Base-by-base conservation (phyloP, 2,113 vertebrate species). In the Onychorhynchus coronatus region DNA sequence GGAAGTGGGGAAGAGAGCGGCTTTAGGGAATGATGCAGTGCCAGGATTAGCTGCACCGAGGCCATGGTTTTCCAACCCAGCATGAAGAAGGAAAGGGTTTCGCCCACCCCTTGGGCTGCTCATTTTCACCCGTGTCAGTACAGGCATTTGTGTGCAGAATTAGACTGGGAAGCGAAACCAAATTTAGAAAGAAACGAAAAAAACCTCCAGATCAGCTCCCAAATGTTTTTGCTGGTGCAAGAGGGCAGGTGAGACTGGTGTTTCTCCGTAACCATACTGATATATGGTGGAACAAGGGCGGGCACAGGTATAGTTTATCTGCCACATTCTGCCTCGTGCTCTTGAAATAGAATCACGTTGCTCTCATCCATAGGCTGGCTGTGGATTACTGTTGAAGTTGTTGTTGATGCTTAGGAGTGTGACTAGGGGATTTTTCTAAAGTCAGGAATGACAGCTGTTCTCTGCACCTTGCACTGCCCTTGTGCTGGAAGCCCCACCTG, bases 91-190 rank as follows among this genome's bases (percentile, higher is more conserved):
- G 52, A 27, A 61, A 22, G 18, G 44, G 83, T 31, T 92, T 91
- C 93, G 20, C 86, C 83, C 93, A 50, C 46, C 76, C 89, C 76
- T 93, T 77, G 92, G 94, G 94, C 86, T 92, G 76, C 66, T 74
- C 42, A 2, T 92, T 96, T 93, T 81, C 68, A 86, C 17, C 95
- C 72, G 0, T 83, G 89, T 84, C 91, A 91, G 93, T 76, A 75
- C 91, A 91, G 39, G 83, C 47, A 28, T 59, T 77, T 63, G 55
- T 46, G 56, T 13, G 76, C 83, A 59, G 55, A 80, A 66, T 50
- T 50, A 80, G 35, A 42, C 6, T 74, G 55, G 42, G 68, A 89
- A 93, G 86, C 1, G 4, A 75, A 93, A 55, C 21, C 14, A 17
- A 35, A 59, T 63, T 77, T 27, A 8, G 76, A 82, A 76, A 58